A percentile compares a stretch with the other conserved stretches of the same genome.
phyloP scores from a whole-genome alignment of 2,888 invertebrate species.

The Eilema depressum region DNA sequence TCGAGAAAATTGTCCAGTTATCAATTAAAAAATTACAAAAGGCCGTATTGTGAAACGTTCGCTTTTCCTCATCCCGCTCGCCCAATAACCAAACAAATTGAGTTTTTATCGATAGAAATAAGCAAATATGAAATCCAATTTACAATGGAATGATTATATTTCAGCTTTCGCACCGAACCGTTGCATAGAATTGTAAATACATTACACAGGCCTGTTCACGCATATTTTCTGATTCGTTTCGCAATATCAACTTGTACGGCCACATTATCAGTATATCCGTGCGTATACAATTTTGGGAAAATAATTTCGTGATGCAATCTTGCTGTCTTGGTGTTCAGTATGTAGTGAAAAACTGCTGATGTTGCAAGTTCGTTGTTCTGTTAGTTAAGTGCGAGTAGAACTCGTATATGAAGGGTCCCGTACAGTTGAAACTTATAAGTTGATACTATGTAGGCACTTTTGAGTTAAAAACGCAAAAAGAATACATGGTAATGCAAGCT shows the following conservation, averaged over 20 bases:
- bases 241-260: slow-evolving; percentile 56
- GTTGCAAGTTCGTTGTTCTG: slow-evolving; percentile 34
- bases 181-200: slow-evolving; percentile 25
- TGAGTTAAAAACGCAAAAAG: too few species aligned
- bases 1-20: neutral
- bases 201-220: slow-evolving; percentile 52
- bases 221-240: slow-evolving; percentile 63
- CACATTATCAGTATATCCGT: slow-evolving; percentile 59
- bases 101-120: slow-evolving; percentile 53
- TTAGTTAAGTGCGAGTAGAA: neutral
- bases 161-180: slow-evolving; percentile 52
- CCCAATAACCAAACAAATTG: slow-evolving; percentile 46
- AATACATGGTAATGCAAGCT: too few species aligned
- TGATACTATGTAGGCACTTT: neutral
- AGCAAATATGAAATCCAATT: slow-evolving; percentile 56
- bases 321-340: slow-evolving; percentile 24
- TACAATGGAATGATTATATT: slow-evolving; percentile 54
- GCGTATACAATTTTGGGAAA: slow-evolving; percentile 61
- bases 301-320: slow-evolving; percentile 47
- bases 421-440: neutral
- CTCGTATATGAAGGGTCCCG: neutral
- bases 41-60: neutral
- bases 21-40: neutral
- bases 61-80: slow-evolving; percentile 19
- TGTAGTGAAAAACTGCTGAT: slow-evolving; percentile 35